These are phyloP conservation scores for Saimiri boliviensis DNA, from an alignment of 2,113 vertebrate species.

Conservation along the genomic window DNA sequence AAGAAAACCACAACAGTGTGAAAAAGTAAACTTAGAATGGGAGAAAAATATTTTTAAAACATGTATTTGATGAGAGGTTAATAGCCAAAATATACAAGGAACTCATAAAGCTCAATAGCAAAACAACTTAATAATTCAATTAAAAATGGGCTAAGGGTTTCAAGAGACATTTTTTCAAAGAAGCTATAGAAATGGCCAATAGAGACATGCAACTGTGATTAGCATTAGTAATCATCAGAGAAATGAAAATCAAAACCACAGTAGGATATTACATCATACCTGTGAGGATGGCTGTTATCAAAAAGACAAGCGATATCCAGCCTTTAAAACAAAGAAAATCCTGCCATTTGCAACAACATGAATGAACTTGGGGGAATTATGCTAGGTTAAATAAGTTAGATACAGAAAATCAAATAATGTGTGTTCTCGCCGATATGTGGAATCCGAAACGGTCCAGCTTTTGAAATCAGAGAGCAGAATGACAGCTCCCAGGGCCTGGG, in stretches of 20 bases:
- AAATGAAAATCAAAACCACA: not conserved
- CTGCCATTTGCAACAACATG: not conserved
- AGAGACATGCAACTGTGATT: not conserved
- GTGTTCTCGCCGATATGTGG: not conserved
- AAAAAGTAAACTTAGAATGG: not conserved
- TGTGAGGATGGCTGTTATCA: not conserved
- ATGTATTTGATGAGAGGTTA: not conserved
- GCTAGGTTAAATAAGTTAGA: not conserved
- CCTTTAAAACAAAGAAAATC: not conserved
- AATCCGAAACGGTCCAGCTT: not conserved
- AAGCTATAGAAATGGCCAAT: not conserved
- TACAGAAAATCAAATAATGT: not conserved
- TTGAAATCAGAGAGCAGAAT: not conserved
- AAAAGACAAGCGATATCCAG: not conserved
- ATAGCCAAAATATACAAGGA: not conserved
- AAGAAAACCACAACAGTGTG: not conserved
- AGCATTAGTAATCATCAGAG: not conserved
- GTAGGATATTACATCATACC: not conserved
- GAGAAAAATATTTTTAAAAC: not conserved
- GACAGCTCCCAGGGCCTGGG: not conserved
- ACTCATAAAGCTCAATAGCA: not conserved
- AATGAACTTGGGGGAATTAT: not conserved
- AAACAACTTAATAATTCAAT: not conserved
- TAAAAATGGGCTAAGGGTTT: not conserved
- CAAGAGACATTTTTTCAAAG: not conserved